A percentile compares a stretch with the other conserved stretches of the same genome.
phyloP scores from a whole-genome alignment of 2,797 vertebrate species.

The Crocidura indochinensis region DNA sequence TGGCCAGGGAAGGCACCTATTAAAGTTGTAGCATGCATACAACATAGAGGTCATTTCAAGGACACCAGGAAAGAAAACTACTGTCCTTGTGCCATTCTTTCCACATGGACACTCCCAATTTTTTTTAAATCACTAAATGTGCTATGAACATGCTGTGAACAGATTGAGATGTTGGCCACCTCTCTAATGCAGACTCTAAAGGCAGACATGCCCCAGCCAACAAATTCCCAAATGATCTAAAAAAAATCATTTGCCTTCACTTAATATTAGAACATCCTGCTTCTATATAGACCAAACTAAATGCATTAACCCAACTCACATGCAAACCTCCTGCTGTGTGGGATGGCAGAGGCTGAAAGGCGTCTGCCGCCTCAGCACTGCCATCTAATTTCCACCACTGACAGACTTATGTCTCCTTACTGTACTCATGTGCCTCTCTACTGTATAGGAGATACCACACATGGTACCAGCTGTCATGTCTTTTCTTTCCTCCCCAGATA shows the following conservation, averaged over 20 bases:
- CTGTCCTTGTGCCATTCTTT: not conserved
- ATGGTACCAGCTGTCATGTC: accelerated
- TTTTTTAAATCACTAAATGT: not conserved
- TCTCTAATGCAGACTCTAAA: not conserved
- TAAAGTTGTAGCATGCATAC: not conserved
- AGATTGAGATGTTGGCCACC: not conserved
- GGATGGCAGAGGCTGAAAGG: not conserved
- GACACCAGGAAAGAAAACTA: not conserved
- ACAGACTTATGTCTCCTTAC: accelerated
- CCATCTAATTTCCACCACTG: not conserved
- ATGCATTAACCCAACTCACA: not conserved
- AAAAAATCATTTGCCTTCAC: not conserved
- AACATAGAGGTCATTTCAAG: not conserved
- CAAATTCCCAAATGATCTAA: not conserved
- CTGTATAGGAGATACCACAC: too few species aligned
- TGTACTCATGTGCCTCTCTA: too few species aligned
- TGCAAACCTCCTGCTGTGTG: too few species aligned
- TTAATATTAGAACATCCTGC: not conserved
- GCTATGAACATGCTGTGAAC: not conserved
- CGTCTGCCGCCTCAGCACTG: too few species aligned
- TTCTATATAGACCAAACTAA: not conserved
- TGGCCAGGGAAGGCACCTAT: not conserved
- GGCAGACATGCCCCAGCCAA: not conserved
- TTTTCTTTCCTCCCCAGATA: not conserved
- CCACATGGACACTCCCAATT: too few species aligned